Evolutionary conservation across 2,113 vertebrate genomes (phyloP), one percentile per base, ranked within the genome.

Genomic region (Ammodytes dubius): DNA sequence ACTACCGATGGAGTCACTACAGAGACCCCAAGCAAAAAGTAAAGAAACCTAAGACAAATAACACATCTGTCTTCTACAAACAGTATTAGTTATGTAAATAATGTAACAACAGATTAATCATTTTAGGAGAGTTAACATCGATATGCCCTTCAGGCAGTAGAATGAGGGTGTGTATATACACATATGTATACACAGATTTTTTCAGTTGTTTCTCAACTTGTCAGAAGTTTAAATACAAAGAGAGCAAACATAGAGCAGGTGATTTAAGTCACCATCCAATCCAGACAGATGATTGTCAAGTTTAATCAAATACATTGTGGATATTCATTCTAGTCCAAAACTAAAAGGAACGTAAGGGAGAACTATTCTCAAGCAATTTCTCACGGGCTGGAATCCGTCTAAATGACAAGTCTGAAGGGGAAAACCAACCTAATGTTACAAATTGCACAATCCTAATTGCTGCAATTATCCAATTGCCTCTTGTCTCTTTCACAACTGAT

Each of bases 301-400:
- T 74, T 77, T 49, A 54, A 66, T 64, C 3, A 78, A 61, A 68
- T 37, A 46, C 27, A 54, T 42, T 46, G 64, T 71, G 50, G 78
- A 83, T 85, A 83, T 87, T 83, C 37, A 87, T 47, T 3, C 10
- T 14, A 60, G 3, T 47, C 12, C 14, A 47, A 63, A 70, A 45
- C 53, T 8, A 27, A 14, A 57, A 47, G 17, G 9, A 40, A 15
- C 35, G 46, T 56, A 5, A 52, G 57, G 43, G 42, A 56, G 7
- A 72, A 70, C n/a, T 27, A 15, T 39, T 73, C 67, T 73, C 17
- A 73, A 52, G 42, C 6, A 52, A 76, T 54, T 82, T 69, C n/a
- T 57, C 10, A 2, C 64, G 27, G 39, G 6, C 1, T 70, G 12
- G 65, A 80, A 61, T 70, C 3, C 15, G n/a, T 15, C 6, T 52